These are phyloP conservation scores for Pogoniulus pusillus DNA, from an alignment of 2,797 vertebrate species.

Conservation along the genomic window DNA sequence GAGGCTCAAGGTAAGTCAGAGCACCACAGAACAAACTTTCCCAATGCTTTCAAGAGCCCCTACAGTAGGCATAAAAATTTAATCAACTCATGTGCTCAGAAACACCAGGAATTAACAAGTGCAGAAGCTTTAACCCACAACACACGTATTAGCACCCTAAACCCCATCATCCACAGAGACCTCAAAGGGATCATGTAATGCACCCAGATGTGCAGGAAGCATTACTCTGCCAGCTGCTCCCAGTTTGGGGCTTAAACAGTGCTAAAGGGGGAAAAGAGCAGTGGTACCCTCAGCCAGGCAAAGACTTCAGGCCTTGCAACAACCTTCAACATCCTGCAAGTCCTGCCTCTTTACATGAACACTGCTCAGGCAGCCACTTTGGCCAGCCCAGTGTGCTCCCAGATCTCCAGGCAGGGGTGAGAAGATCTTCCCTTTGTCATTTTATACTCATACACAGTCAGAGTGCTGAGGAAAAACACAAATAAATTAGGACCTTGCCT, in stretches of 20 bases:
- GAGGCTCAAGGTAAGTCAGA: not conserved
- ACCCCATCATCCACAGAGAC: not conserved
- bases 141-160: not conserved
- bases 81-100: not conserved
- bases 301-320: not conserved
- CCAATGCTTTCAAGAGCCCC: not conserved
- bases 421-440: not conserved
- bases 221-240: not conserved
- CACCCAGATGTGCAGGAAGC: not conserved
- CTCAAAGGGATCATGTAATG: not conserved
- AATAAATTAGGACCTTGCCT: not conserved
- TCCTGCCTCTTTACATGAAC: not conserved
- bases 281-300: accelerated
- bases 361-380: accelerated
- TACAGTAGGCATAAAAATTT: not conserved
- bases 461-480: not conserved
- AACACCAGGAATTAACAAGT: not conserved
- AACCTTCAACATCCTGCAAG: not conserved
- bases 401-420: accelerated
- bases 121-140: not conserved
- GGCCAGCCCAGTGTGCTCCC: not conserved
- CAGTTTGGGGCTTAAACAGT: not conserved
- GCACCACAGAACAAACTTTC: not conserved
- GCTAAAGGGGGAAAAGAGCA: not conserved
- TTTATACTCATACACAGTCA: not conserved